phyloP scores from a whole-genome alignment of 92 coral and sea anemone genomes.

The Paramuricea clavata region DNA sequence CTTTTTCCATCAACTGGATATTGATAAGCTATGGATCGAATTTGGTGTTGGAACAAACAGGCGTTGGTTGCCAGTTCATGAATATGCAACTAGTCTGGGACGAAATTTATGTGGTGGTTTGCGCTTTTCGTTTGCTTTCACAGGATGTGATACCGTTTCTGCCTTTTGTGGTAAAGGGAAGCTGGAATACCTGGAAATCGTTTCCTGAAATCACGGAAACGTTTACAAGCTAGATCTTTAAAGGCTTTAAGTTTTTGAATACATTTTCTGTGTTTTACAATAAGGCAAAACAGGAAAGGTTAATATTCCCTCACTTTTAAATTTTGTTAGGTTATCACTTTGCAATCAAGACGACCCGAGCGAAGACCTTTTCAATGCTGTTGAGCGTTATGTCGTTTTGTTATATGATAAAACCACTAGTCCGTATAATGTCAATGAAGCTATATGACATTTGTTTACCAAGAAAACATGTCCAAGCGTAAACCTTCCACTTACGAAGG shows the following conservation, averaged over 20 bases:
- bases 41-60: slow-evolving; percentile 63
- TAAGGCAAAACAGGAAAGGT: not conserved
- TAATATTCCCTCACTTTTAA: not conserved
- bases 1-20: slow-evolving; percentile 46
- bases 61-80: slow-evolving; percentile 58
- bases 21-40: slow-evolving; percentile 63
- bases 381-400: not conserved
- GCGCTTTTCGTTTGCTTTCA: slow-evolving; percentile 55
- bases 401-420: not conserved
- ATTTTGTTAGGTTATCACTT: not conserved
- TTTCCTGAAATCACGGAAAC: slow-evolving; percentile 62
- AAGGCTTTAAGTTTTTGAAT: not conserved
- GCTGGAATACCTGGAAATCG: slow-evolving; percentile 66
- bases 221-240: not conserved
- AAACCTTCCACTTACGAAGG: not conserved
- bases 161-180: slow-evolving; percentile 67
- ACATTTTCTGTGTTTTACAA: not conserved
- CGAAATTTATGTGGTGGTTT: slow-evolving; percentile 13
- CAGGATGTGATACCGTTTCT: slow-evolving; percentile 73
- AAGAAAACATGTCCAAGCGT: not conserved
- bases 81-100: slow-evolving; percentile 38
- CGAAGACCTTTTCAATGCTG: not conserved
- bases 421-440: not conserved
- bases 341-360: not conserved
- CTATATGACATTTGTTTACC: not conserved